phyloP scores from a whole-genome alignment of 2,113 vertebrate species.

The Varanus salvator region DNA sequence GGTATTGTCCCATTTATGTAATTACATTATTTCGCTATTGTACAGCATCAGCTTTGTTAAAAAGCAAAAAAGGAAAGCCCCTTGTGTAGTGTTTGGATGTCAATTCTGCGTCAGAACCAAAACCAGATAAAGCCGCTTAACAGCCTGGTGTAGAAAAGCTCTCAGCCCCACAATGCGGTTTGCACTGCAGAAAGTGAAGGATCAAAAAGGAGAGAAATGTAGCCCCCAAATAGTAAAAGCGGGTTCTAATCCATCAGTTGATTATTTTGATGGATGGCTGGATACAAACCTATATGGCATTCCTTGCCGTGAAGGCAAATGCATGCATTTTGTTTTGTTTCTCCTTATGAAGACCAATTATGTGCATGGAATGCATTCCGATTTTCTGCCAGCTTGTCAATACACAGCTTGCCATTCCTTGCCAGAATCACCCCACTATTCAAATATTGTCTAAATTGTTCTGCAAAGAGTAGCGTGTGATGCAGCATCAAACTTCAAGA shows the following conservation, averaged over 20 bases:
- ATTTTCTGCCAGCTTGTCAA: conserved; percentile 1
- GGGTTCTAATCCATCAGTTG: not conserved
- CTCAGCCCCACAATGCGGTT: too few species aligned
- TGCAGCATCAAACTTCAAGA: not conserved
- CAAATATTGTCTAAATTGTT: not conserved
- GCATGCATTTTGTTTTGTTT: conserved; percentile 9
- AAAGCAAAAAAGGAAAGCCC: too few species aligned
- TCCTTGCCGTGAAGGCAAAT: not conserved
- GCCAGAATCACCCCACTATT: not conserved
- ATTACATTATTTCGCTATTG: too few species aligned
- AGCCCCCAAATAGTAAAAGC: not conserved
- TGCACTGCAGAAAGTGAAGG: too few species aligned
- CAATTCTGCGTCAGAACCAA: too few species aligned
- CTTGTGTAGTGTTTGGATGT: too few species aligned
- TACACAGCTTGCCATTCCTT: not conserved
- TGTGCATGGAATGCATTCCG: not conserved
- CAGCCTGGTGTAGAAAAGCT: too few species aligned
- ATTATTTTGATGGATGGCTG: not conserved
- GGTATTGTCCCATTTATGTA: too few species aligned
- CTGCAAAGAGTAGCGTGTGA: not conserved
- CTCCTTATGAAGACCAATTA: not conserved
- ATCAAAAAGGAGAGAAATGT: not conserved
- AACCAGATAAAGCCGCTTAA: too few species aligned
- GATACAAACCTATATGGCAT: not conserved
- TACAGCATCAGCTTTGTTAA: too few species aligned